Percentiles rank a stretch among this genome's conserved stretches.
Evolutionary conservation across 2,888 invertebrate species (phyloP).

Genomic region (Drosophila histrio): DNA sequence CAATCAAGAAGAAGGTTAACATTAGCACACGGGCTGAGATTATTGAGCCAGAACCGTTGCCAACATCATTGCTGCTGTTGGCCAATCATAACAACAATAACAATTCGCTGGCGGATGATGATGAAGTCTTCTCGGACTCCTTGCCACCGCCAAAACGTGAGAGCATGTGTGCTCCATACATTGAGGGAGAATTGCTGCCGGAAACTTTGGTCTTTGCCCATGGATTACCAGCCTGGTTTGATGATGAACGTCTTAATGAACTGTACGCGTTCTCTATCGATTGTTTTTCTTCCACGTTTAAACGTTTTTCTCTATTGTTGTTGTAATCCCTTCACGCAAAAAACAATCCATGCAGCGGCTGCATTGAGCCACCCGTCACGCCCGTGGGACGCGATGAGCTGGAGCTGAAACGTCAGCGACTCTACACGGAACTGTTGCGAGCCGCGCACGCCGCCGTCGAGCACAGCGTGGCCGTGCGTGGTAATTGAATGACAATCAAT

Average conservation of each 20-base stretch:
- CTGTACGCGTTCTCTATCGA: constrained; percentile 72
- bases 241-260: constrained; percentile 83
- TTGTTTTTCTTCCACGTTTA: neutral
- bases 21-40: constrained; percentile 83
- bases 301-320: constrained; percentile 12
- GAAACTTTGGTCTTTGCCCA: constrained; percentile 74
- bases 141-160: constrained; percentile 84
- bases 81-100: constrained; percentile 61
- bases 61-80: constrained; percentile 46
- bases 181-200: constrained; percentile 75
- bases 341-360: constrained; percentile 67
- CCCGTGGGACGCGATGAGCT: constrained; percentile 92
- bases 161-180: constrained; percentile 85
- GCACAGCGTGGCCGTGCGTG: constrained; percentile 86
- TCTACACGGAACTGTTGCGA: constrained; percentile 91
- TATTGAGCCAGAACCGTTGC: constrained; percentile 81
- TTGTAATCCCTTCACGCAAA: constrained; percentile 1
- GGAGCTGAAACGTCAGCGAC: constrained; percentile 90
- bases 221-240: constrained; percentile 85
- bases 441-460: constrained; percentile 90
- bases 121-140: constrained; percentile 87
- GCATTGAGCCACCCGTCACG: constrained; percentile 87
- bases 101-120: constrained; percentile 84
- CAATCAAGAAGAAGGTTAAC: constrained; percentile 83
- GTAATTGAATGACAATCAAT: constrained; percentile 48